A percentile compares a stretch with the other conserved stretches of the same genome.
Conservation (phyloP, 2,797 vertebrate species). For the Gouania willdenowi region DNA sequence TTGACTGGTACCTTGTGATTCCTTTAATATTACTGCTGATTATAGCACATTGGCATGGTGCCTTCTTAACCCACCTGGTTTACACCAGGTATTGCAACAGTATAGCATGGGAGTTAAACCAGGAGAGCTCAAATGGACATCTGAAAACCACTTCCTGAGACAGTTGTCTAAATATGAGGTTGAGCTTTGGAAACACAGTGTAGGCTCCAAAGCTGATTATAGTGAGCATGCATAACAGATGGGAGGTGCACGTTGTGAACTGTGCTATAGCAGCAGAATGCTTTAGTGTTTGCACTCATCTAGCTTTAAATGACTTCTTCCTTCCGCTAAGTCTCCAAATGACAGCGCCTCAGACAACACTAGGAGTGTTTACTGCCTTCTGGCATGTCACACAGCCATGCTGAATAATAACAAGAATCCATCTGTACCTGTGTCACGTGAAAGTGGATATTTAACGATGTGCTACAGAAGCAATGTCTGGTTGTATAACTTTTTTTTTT, state of each 20-base stretch:
- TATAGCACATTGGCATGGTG: too few relatives aligned
- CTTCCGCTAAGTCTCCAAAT: constrained; percentile 42
- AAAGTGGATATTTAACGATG: too few relatives aligned
- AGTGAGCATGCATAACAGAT: constrained; percentile 54
- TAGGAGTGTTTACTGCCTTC: constrained; percentile 4
- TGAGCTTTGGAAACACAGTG: constrained; percentile 23
- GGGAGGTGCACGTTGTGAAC: constrained; percentile 36
- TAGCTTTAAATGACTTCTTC: constrained; percentile 19
- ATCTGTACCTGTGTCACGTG: not conserved
- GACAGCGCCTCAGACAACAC: constrained; percentile 22
- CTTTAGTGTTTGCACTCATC: constrained; percentile 15
- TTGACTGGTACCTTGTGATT: too few relatives aligned
- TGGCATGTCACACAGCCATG: constrained; percentile 10
- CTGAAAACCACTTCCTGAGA: constrained; percentile 43
- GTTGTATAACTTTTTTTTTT: too few relatives aligned
- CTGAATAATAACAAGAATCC: constrained; percentile 25
- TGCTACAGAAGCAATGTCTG: too few relatives aligned
- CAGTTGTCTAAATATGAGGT: constrained; percentile 38
- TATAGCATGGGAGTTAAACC: not conserved
- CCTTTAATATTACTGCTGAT: too few relatives aligned
- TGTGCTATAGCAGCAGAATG: not conserved
- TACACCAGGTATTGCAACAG: constrained; percentile 4
- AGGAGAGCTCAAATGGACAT: constrained; percentile 18
- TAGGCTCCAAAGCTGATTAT: constrained; percentile 41
- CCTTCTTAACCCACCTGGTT: constrained; percentile 26